Base-by-base conservation (phyloP, 2,888 invertebrate species). In the Griposia aprilina region DNA sequence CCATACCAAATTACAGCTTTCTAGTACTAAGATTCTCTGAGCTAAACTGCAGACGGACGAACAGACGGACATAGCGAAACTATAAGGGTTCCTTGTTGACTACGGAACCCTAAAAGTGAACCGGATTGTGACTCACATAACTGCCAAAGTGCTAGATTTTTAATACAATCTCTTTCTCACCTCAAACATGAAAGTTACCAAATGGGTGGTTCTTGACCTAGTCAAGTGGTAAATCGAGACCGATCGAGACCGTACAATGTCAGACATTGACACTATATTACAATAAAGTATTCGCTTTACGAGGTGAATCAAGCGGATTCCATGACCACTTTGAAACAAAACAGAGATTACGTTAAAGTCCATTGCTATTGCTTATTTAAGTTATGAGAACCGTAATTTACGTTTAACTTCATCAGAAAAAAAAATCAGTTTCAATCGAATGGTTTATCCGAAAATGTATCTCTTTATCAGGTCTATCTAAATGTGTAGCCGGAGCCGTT, bases 231-330 rank as follows among this genome's bases (percentile, higher is more conserved):
- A 52, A 60, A 60, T n/a, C n/a, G 59, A 59, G 17, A 76, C 8
- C 17, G 13, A n/a, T 36, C 23, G 5, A 30, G 41, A 41, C 20
- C 6, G 0, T 52, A 48, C 62, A 77, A 48, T 55, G 52, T 55
- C 45, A n/a, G 30, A 36, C 41, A 69, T 45, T 55, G 60, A 77
- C n/a, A 15, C 62, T 68, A n/a, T 55, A 55, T 20, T 52, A n/a
- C 60, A 26, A 45, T 62, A 15, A 76, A 55, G 50, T 23, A 76
- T 68, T 30, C 30, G 3, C 45, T 60, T 30, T 76, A 62, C 10
- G 20, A 55, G 41, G 15, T 15, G 60, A 45, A 41, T 67, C 15
- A 59, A 50, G 23, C 8, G 2, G 17, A 50, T 23, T 76, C n/a
- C 8, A 30, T 45, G 15, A 52, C 36, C 30, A 41, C 20, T 76